Conservation (phyloP, 1,140 invertebrate species). For the Diorhabda carinulata region DNA sequence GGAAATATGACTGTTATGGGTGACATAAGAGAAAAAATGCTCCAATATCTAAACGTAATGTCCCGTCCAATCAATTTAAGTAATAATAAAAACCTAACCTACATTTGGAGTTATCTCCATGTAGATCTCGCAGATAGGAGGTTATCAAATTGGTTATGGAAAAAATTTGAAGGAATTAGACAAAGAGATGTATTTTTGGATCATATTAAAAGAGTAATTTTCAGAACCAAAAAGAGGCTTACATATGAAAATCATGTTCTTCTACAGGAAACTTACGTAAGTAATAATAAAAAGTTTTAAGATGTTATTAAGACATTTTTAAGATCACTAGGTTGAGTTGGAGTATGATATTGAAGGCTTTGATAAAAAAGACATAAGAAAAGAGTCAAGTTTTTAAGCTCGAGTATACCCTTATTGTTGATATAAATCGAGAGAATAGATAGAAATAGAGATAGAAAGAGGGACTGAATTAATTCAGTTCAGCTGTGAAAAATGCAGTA, state of each 20-base stretch:
- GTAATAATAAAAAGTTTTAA: background rate
- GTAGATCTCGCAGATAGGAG: slow-evolving; percentile 85
- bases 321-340: no score
- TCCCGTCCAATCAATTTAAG: slow-evolving; percentile 80
- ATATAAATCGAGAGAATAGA: no score
- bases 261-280: slow-evolving; percentile 35
- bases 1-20: slow-evolving; percentile 88
- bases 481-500: no score
- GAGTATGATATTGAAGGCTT: no score
- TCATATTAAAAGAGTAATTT: slow-evolving; percentile 50
- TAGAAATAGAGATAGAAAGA: no score
- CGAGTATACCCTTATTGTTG: no score
- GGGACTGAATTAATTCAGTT: no score
- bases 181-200: slow-evolving; percentile 68
- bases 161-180: slow-evolving; percentile 69
- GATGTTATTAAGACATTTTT: no score
- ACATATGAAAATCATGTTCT: slow-evolving; percentile 32
- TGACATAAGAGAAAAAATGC: slow-evolving; percentile 90
- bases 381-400: no score
- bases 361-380: no score
- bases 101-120: slow-evolving; percentile 90
- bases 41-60: slow-evolving; percentile 89
- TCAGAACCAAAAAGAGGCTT: slow-evolving; percentile 25
- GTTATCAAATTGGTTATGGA: slow-evolving; percentile 86
- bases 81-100: slow-evolving; percentile 64